Evolutionary conservation across 2,113 vertebrate species (phyloP), one percentile per base, ranked within the genome.

Genomic region (Oreotragus oreotragus): DNA sequence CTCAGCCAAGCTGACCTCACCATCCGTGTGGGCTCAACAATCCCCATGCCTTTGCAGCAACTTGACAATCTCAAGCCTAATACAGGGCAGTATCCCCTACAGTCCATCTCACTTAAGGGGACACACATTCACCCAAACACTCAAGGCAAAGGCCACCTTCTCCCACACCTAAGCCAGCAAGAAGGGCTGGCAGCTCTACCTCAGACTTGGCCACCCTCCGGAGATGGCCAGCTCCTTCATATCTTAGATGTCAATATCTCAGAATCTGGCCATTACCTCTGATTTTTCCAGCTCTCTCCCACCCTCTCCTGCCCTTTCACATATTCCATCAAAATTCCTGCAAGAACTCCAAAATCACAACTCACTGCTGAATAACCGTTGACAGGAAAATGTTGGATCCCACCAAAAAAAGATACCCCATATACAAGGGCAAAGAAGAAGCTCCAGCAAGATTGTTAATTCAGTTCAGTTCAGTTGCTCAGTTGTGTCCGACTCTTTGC

Each of bases 221-320:
- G 84, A 89, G n/a, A 47, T 84, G 14, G 2, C 10, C 30, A 84
- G 6, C n/a, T 80, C n/a, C 70, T 93, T 79, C 43, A 93, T 79
- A 79, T 45, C 62, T 92, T 83, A 87, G 77, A 88, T 80, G 47
- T 51, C 13, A 95, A 17, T 13, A 43, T 57, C 91, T 53, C 28
- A 79, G 57, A 11, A 21, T 45, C 39, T 43, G 19, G 11, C 16
- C 36, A 17, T 64, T 15, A 30, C 49, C 91, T 73, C 90, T 84
- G 3, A 55, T 58, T 84, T 94, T 90, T 80, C 55, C 51, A 77
- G 17, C 57, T 84, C 36, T 79, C 19, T 21, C 58, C 25, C 28
- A 25, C 1, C 13, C 73, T 64, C n/a, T 87, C 10, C 86, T 87
- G 6, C 23, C 81, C 47, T 92, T 84, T 55, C 36, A 49, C 27